Base-by-base conservation (phyloP, 1,140 invertebrate genomes). In the Papilio helenus region DNA sequence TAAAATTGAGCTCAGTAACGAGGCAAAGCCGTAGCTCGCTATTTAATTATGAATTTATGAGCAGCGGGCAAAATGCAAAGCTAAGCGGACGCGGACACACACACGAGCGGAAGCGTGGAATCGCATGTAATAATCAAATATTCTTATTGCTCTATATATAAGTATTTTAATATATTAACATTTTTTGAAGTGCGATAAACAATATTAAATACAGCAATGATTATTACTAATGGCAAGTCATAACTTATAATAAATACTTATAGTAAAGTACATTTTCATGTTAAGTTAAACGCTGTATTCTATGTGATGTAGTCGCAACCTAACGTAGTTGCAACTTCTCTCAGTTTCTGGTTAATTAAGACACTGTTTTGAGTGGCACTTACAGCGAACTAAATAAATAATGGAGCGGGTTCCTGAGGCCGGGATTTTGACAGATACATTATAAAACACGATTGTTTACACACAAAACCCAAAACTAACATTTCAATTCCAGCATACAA, bases 31-130 rank as follows among this genome's bases (percentile, higher is more conserved):
- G 85, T 87, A 90, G 87, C 89, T 88, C 85, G 86, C 88, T 89
- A 91, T 93, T 93, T 92, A 92, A 92, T 93, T 91, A 93, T 90
- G 88, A 90, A 92, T 91, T 92, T 91, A 92, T 92, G 90, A 92
- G 85, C 88, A 87, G 86, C 87, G 88, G 86, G 86, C 83, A 86
- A 89, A 91, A 90, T 89, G 87, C 89, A 89, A 89, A 89, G 86
- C 86, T 85, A 84, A 79, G 76, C 61, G 71, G 72, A 58, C 12
- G 72, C 46, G 65, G 71, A 16, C 18, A 76, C 73, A 78, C 1
- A 72, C 74, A 46, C 7, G 46, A 76, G 79, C 72, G 79, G 61
- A 76, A 58, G 80, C 74, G 78, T 16, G 20, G 12, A 34, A 29
- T 2, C 26, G 12, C 14, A 8, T 68, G 8, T 34, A 68, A 10